A percentile compares a stretch with the other conserved stretches of the same genome.
Conservation (phyloP, 2,888 invertebrate genomes). For the Amaurobius ferox region DNA sequence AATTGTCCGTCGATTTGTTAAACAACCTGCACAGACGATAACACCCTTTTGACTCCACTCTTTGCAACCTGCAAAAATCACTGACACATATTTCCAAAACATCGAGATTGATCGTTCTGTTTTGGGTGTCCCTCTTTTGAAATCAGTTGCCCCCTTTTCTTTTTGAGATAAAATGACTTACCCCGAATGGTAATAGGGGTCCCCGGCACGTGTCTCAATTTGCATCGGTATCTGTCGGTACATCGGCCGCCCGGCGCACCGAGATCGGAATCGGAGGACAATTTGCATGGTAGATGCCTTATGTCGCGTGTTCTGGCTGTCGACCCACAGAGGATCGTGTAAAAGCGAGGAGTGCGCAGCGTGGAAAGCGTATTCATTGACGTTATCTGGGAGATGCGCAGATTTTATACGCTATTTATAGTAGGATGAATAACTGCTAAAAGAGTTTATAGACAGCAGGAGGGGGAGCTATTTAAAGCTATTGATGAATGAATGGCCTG, state of each 20-base stretch:
- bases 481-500: too few species aligned
- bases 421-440: too few species aligned
- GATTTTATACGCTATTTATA: too few species aligned
- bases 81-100: too few species aligned
- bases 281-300: neutral
- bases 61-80: neutral
- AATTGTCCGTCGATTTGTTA: neutral
- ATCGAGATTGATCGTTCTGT: conserved; percentile 31
- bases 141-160: neutral
- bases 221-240: conserved; percentile 65
- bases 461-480: too few species aligned
- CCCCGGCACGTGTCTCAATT: conserved; percentile 51
- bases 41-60: neutral
- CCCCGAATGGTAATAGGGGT: neutral
- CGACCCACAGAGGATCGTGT: too few species aligned
- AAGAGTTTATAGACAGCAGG: too few species aligned
- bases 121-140: neutral
- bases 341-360: too few species aligned
- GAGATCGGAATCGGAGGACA: conserved; percentile 25
- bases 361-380: too few species aligned
- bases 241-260: neutral
- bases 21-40: neutral
- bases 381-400: too few species aligned
- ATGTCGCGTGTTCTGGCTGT: neutral
- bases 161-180: conserved; percentile 9